These are phyloP conservation scores for Hemistola chrysoprasaria DNA, from an alignment of 2,888 invertebrate species.

Conservation along the genomic window DNA sequence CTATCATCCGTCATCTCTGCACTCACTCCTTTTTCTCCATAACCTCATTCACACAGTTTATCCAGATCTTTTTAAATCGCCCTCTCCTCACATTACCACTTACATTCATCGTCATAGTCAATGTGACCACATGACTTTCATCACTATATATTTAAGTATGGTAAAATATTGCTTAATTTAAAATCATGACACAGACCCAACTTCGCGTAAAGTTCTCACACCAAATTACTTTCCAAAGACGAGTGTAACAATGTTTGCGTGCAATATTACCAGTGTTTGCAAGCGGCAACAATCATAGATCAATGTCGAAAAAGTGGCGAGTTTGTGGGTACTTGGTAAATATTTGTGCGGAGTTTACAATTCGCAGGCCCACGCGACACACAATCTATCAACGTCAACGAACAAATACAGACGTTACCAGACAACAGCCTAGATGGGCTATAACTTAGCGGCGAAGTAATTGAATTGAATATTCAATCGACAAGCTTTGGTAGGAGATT, in stretches of 20 bases:
- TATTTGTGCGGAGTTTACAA: conserved; percentile 60
- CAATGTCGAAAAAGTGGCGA: conserved; percentile 46
- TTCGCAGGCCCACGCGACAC: conserved; percentile 44
- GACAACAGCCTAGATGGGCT: conserved; percentile 32
- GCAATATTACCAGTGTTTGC: conserved; percentile 8
- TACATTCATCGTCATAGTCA: no score
- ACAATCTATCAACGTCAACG: conserved; percentile 57
- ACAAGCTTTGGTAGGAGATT: conserved; percentile 8
- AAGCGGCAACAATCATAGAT: conserved; percentile 38
- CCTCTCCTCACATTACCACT: no score
- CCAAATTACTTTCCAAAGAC: conserved; percentile 5
- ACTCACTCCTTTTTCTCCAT: no score
- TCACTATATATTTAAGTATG: no score
- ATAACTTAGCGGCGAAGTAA: conserved; percentile 49
- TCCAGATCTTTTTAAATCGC: no score
- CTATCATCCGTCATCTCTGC: no score
- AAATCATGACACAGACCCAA: no score
- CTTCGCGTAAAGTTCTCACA: background rate
- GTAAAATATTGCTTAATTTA: no score
- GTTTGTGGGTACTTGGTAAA: conserved; percentile 44
- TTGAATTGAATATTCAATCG: conserved; percentile 35
- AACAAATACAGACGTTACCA: conserved; percentile 39
- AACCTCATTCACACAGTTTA: no score
- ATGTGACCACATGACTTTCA: no score
- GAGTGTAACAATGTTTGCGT: conserved; percentile 6